A percentile compares a stretch with the other conserved stretches of the same genome.
Conservation (phyloP, 2,113 vertebrate species). For the Hydropotes inermis region DNA sequence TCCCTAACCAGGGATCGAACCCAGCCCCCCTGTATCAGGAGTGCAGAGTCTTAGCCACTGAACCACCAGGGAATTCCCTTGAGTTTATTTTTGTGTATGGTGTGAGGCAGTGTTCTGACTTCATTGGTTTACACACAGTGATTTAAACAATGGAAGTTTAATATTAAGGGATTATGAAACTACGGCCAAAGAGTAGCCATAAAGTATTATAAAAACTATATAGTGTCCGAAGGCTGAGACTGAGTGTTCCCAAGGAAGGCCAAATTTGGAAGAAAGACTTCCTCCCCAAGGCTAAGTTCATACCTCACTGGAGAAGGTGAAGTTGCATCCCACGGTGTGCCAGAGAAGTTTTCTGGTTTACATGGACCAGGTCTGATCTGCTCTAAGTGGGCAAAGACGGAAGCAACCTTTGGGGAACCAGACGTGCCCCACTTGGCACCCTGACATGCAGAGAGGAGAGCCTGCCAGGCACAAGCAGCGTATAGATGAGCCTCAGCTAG, state of each 20-base stretch:
- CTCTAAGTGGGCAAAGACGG: neutral
- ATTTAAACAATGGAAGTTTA: neutral
- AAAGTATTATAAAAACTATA: neutral
- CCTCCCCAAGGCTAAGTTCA: neutral
- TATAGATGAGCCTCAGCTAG: neutral
- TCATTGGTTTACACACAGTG: neutral
- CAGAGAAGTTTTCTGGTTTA: neutral
- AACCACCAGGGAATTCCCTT: no score
- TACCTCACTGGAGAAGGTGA: neutral
- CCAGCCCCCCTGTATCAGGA: no score
- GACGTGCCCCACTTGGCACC: accelerated
- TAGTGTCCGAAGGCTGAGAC: neutral
- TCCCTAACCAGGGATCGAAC: no score
- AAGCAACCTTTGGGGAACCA: neutral
- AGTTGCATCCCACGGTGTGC: neutral
- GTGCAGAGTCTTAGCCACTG: no score
- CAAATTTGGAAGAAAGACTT: neutral
- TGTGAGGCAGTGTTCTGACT: neutral
- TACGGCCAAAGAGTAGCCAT: neutral
- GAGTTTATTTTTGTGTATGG: neutral
- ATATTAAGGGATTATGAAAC: neutral
- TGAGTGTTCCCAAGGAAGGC: neutral
- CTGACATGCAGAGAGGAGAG: neutral
- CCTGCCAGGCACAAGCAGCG: neutral
- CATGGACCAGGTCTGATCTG: neutral